Conservation (phyloP, 1,140 invertebrate species). For the Zaprionus tsacasi region DNA sequence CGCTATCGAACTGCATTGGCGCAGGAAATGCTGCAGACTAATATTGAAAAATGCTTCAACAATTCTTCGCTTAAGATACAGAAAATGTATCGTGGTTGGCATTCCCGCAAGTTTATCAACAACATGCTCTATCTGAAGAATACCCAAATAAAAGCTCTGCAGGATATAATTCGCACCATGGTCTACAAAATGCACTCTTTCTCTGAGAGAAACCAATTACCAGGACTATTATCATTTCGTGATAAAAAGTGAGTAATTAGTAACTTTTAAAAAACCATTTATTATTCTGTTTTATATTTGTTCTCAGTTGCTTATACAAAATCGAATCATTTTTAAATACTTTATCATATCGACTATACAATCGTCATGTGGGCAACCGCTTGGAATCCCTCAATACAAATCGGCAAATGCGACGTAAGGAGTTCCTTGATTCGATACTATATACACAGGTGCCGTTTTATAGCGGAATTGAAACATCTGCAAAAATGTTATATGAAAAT, state of each 20-base stretch:
- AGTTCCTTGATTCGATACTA: not conserved
- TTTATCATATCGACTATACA: conserved; percentile 13
- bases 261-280: too few species aligned
- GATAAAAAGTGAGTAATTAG: conserved; percentile 13
- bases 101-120: conserved; percentile 44
- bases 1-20: not conserved
- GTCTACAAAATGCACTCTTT: conserved; percentile 36
- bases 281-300: too few species aligned
- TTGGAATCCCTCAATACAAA: not conserved
- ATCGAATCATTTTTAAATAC: not conserved
- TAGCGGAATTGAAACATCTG: too few species aligned
- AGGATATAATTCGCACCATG: conserved; percentile 44
- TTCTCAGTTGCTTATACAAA: not conserved
- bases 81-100: conserved; percentile 58
- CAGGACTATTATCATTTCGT: conserved; percentile 25
- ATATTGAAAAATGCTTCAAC: conserved; percentile 11
- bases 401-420: not conserved
- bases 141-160: conserved; percentile 16
- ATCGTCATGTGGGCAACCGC: not conserved
- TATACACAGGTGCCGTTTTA: conserved; percentile 6
- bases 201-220: conserved; percentile 36
- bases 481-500: too few species aligned
- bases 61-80: conserved; percentile 40
- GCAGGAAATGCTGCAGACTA: conserved; percentile 24
- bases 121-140: conserved; percentile 29